Percentiles rank a stretch among this genome's conserved stretches.
These are phyloP conservation scores for Lampris megalopsis DNA, from an alignment of 2,113 vertebrate genomes.

Conservation along the genomic window DNA sequence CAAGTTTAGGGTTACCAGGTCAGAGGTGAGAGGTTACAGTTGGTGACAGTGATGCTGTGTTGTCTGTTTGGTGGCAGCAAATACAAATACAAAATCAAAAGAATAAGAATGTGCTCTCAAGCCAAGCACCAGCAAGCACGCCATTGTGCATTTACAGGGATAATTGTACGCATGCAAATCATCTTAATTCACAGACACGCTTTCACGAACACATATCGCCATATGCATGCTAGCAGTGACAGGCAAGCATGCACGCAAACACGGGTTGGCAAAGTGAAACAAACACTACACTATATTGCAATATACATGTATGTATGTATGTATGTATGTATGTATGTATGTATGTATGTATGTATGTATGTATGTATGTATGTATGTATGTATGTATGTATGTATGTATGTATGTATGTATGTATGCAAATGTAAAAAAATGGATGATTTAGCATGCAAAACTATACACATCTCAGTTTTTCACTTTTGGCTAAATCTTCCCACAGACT, in stretches of 20 bases:
- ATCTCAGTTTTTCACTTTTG: no score
- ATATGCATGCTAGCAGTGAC: no score
- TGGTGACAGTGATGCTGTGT: background rate
- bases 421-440: no score
- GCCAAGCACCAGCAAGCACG: background rate
- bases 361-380: no score
- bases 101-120: background rate
- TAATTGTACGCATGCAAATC: no score
- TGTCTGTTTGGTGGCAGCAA: background rate
- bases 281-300: background rate
- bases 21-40: background rate
- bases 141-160: background rate
- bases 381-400: no score
- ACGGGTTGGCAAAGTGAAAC: background rate
- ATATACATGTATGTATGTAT: background rate
- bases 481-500: no score
- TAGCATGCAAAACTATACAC: no score
- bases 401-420: no score
- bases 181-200: no score
- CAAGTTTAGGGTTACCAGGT: background rate
- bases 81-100: background rate
- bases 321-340: background rate
- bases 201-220: no score
- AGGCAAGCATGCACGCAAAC: no score
- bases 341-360: background rate